Percentiles rank a stretch among this genome's conserved stretches.
Conservation (phyloP, 2,113 vertebrate species). For the Laterallus jamaicensis region DNA sequence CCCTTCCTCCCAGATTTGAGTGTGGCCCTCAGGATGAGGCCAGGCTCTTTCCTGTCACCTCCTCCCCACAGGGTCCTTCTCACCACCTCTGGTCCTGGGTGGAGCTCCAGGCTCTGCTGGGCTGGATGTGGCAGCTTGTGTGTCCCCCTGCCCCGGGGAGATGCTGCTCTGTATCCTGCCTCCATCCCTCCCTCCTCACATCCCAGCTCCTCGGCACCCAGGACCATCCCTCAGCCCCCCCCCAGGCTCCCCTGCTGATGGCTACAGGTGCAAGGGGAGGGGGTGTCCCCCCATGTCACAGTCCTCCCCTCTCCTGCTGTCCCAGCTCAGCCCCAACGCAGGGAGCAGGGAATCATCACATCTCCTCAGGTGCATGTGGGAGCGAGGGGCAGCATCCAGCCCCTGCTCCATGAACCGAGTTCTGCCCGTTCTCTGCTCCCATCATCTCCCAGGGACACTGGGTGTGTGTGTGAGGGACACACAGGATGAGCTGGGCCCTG, state of each 20-base stretch:
- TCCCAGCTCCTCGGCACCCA: neutral
- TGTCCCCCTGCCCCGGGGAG: neutral
- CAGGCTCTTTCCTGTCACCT: neutral
- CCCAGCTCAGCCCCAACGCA: neutral
- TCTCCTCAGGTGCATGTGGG: neutral
- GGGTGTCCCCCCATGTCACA: too few relatives aligned
- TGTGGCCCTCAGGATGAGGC: accelerated
- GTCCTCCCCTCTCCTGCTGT: neutral
- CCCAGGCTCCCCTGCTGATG: too few relatives aligned
- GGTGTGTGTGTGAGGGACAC: too few relatives aligned
- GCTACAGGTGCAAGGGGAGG: neutral
- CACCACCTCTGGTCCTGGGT: accelerated
- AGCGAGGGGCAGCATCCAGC: too few relatives aligned
- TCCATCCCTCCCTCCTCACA: neutral
- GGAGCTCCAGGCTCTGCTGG: neutral
- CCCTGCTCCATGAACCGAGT: neutral
- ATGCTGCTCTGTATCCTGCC: neutral
- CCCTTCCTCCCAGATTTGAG: neutral
- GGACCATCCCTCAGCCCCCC: neutral
- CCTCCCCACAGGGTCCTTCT: too few relatives aligned
- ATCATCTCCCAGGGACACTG: too few relatives aligned
- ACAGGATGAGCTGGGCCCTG: accelerated
- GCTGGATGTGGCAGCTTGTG: neutral
- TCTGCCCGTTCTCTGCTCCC: neutral
- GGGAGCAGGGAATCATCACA: neutral